Evolutionary conservation across 2,113 vertebrate species (phyloP).

Genomic region (Periophthalmodon schlosseri): DNA sequence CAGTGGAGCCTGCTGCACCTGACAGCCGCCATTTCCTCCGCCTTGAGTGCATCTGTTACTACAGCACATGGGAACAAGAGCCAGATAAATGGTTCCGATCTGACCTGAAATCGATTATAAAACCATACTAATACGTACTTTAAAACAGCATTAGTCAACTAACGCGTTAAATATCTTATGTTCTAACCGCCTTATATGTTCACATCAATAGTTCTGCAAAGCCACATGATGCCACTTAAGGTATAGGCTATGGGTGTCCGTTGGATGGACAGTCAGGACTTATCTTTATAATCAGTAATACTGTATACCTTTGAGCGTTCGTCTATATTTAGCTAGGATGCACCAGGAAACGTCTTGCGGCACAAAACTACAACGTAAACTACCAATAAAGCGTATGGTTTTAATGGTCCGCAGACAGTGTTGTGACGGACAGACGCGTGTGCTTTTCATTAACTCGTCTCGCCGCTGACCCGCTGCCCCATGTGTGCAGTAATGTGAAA

Average conservation of each 20-base stretch:
- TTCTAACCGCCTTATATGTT: neutral
- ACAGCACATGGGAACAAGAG: slow-evolving; percentile 9
- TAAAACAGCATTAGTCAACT: too few species aligned
- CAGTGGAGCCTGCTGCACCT: slow-evolving; percentile 20
- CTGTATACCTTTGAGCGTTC: neutral
- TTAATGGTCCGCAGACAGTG: slow-evolving; percentile 1
- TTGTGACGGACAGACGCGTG: slow-evolving; percentile 52
- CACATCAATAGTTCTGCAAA: neutral
- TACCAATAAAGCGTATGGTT: slow-evolving; percentile 5
- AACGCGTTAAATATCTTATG: too few species aligned
- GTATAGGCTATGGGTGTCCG: too few species aligned
- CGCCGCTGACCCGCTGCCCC: slow-evolving; percentile 73
- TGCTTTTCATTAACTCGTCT: slow-evolving; percentile 71
- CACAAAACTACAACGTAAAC: neutral
- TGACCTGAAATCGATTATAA: neutral
- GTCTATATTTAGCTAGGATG: neutral
- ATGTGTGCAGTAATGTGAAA: slow-evolving; percentile 73
- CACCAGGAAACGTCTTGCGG: neutral
- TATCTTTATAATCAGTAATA: neutral
- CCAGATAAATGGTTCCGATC: slow-evolving; percentile 37
- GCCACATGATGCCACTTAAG: too few species aligned
- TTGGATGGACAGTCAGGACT: neutral
- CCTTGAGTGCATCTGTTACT: slow-evolving; percentile 22
- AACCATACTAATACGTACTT: neutral
- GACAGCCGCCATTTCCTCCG: slow-evolving; percentile 67